Percentiles rank a stretch among this genome's conserved stretches.
Conservation (phyloP, 1,140 invertebrate genomes). For the Orius insidiosus region DNA sequence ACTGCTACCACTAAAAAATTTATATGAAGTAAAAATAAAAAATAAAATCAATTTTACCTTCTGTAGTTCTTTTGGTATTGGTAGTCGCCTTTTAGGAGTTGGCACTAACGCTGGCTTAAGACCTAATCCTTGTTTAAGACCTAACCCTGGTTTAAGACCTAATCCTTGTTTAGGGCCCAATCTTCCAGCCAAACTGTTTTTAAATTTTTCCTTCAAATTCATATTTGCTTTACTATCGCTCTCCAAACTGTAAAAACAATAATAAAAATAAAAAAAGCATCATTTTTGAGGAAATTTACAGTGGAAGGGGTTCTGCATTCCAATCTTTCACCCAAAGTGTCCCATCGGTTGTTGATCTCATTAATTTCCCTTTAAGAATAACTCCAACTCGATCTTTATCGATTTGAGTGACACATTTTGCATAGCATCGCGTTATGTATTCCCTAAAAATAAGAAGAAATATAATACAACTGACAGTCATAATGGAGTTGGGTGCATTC, state of each 20-base stretch:
- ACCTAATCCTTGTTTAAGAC: too few relatives aligned
- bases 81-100: not conserved
- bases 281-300: constrained; percentile 21
- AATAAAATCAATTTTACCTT: too few relatives aligned
- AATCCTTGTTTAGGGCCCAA: too few relatives aligned
- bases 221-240: constrained; percentile 14
- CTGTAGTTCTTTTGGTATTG: not conserved
- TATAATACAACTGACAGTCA: too few relatives aligned
- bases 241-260: constrained; percentile 12
- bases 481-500: too few relatives aligned
- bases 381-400: constrained; percentile 90
- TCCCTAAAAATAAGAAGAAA: too few relatives aligned
- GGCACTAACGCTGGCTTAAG: too few relatives aligned
- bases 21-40: too few relatives aligned
- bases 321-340: constrained; percentile 79
- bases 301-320: constrained; percentile 73
- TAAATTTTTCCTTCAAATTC: constrained; percentile 14
- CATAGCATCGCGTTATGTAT: constrained; percentile 82
- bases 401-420: constrained; percentile 65
- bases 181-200: constrained; percentile 1
- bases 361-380: constrained; percentile 82
- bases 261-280: constrained; percentile 5
- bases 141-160: too few relatives aligned
- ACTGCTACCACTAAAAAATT: constrained; percentile 11
- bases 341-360: constrained; percentile 65